Evolutionary conservation across 2,888 invertebrate species (phyloP), one percentile per base, ranked within the genome.

Genomic region (Aphrophora alni): DNA sequence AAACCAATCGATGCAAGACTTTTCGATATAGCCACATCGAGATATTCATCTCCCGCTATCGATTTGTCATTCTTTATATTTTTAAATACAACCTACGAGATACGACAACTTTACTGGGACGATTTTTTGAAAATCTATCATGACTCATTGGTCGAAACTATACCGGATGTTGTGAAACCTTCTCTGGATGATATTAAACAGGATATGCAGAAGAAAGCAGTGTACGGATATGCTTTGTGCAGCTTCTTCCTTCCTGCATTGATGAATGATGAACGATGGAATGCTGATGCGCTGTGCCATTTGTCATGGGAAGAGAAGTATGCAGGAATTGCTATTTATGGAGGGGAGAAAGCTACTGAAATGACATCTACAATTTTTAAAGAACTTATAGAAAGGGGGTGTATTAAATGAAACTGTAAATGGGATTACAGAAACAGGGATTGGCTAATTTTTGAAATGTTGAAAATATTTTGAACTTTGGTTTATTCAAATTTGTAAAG

Each of bases 21-120:
- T 59, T 75, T 84, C 33, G 85, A 85, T 73, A 38, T 85, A 71
- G 82, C 83, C 26, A 82, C 71, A 10, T 77, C 78, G 44, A 86
- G 89, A 83, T 91, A 89, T 83, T 90, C 90, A 0, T 90, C 91
- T 25, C 91, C 93, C 0, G 89, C 91, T 0, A 86, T 92, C 1
- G 93, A 93, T 85, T 75, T 93, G 12, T 86, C 89, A 0, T 93
- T 94, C 84, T 91, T 92, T 82, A 87, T 92, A 21, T 92, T 91
- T 84, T 88, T 93, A 0, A 94, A 94, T 84, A 93, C 93, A 0
- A 89, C 90, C 25, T 88, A 92, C 84, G 87, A 90, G 24, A 85
- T 93, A 38, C 89, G 93, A 5, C 87, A 89, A 21, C 83, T 90
- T 33, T 88, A 93, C 85, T 95, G 92, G 86, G 90, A 92, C 24